A percentile compares a stretch with the other conserved stretches of the same genome.
phyloP scores from a whole-genome alignment of 2,113 vertebrate species.

The Sturnira hondurensis region DNA sequence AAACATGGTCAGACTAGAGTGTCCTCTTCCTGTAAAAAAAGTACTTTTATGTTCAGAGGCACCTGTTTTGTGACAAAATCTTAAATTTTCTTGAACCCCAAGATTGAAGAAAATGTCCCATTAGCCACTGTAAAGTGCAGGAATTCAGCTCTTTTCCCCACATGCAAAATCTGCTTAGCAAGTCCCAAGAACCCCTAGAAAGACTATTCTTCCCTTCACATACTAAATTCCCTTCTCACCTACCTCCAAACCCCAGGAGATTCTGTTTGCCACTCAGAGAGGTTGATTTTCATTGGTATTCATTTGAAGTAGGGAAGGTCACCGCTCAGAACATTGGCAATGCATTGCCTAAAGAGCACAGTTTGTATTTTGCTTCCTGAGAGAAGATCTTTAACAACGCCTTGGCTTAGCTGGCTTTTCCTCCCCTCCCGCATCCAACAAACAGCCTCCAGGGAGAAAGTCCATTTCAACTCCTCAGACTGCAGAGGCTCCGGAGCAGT shows the following conservation, averaged over 20 bases:
- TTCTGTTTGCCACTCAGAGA: slow-evolving; percentile 36
- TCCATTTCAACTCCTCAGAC: slow-evolving; percentile 39
- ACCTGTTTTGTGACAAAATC: background rate
- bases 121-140: background rate
- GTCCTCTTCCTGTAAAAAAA: background rate
- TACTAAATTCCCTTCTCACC: background rate
- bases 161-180: background rate
- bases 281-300: slow-evolving; percentile 69
- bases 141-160: background rate
- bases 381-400: slow-evolving; percentile 57
- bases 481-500: slow-evolving; percentile 39
- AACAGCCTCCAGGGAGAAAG: slow-evolving; percentile 52
- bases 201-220: background rate
- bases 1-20: background rate
- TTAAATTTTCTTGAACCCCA: background rate
- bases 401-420: slow-evolving; percentile 62
- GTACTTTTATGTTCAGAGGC: background rate
- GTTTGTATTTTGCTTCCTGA: slow-evolving; percentile 57
- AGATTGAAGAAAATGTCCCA: background rate
- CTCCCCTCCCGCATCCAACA: slow-evolving; percentile 44
- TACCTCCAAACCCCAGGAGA: background rate
- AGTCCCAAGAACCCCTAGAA: background rate
- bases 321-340: slow-evolving; percentile 50
- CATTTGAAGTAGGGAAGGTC: slow-evolving; percentile 63
- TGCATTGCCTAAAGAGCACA: slow-evolving; percentile 61